Base-by-base conservation (phyloP, 2,888 invertebrate genomes). In the Neoitamus cyanurus region DNA sequence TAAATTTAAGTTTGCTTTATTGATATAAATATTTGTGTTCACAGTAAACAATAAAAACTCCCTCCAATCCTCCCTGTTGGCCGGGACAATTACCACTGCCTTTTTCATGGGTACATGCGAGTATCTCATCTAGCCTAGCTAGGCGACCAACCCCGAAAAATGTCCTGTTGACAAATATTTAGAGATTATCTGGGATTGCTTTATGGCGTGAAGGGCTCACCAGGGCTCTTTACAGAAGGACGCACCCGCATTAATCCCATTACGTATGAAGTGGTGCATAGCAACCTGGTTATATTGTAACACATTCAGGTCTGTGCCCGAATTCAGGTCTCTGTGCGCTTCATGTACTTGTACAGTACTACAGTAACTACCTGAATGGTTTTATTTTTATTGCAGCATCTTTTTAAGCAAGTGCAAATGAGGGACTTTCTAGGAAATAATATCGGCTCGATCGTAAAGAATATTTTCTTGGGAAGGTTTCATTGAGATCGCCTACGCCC, bases 191-290 rank as follows among this genome's bases (percentile, higher is more conserved):
- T 58, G 58, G 58, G 58, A 58, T 58, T 58, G 58, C 20, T 58
- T 58, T 58, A 58, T 58, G 58, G 58, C 58, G 58, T 58, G 58
- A 58, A 58, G 58, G 58, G 58, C 58, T 58, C 58, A 58, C 58
- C 58, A 20, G 58, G 58, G 9, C 58, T 58, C 58, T 9, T 25
- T 58, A 58, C 58, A 58, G 58, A 58, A 58, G 58, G 58, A 58
- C 58, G 58, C 58, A 58, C 58, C 58, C 58, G 58, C 25, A 58
- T 58, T 58, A 58, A 58, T 58, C 58, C 58, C 58, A 58, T 58
- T 58, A 58, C 58, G 58, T 20, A 58, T 25, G 58, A 58, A 58
- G 5, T 58, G 58, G 58, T 58, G 58, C 58, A 58, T 7, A 20
- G 58, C 6, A 25, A 58, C 58, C 58, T 58, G 9, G 20, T 20